Percentiles rank a stretch among this genome's conserved stretches.
These are phyloP conservation scores for Pomatostomus ruficeps DNA, from an alignment of 2,113 vertebrate genomes.

Conservation along the genomic window DNA sequence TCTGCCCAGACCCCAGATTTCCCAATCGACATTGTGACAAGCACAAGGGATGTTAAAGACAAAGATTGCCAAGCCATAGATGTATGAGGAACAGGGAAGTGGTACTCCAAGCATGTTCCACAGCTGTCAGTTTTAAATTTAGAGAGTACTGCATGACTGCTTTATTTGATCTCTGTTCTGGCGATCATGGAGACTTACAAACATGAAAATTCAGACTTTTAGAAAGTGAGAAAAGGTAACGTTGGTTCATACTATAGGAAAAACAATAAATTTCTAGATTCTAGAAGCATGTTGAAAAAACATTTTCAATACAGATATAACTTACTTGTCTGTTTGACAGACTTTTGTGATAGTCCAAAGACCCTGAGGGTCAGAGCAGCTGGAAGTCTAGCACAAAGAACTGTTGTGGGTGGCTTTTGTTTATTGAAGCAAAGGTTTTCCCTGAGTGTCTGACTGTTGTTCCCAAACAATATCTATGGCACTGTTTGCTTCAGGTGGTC, in stretches of 20 bases:
- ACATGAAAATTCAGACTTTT: neutral
- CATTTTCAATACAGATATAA: conserved; percentile 61
- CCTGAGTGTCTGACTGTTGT: conserved; percentile 65
- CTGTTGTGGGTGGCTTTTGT: conserved; percentile 63
- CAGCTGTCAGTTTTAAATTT: conserved; percentile 13
- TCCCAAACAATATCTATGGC: conserved; percentile 67
- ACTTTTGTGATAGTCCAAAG: conserved; percentile 63
- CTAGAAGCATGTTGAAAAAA: conserved; percentile 63
- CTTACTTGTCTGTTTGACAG: conserved; percentile 66
- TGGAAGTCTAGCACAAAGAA: conserved; percentile 67
- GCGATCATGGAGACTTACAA: neutral
- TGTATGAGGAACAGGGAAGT: neutral
- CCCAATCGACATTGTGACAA: conserved; percentile 60
- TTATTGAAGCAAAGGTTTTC: conserved; percentile 64
- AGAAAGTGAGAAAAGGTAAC: neutral
- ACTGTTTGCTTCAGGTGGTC: conserved; percentile 62
- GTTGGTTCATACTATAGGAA: conserved; percentile 9
- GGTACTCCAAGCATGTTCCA: neutral
- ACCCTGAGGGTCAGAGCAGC: conserved; percentile 72
- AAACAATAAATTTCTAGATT: conserved; percentile 55
- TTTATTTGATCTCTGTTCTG: conserved; percentile 46
- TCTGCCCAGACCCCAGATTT: conserved; percentile 63
- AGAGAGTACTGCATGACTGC: conserved; percentile 42
- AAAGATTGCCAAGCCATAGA: conserved; percentile 74
- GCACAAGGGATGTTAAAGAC: conserved; percentile 68